Base-by-base conservation (phyloP, 2,888 invertebrate genomes). In the Drosophila rubida region DNA sequence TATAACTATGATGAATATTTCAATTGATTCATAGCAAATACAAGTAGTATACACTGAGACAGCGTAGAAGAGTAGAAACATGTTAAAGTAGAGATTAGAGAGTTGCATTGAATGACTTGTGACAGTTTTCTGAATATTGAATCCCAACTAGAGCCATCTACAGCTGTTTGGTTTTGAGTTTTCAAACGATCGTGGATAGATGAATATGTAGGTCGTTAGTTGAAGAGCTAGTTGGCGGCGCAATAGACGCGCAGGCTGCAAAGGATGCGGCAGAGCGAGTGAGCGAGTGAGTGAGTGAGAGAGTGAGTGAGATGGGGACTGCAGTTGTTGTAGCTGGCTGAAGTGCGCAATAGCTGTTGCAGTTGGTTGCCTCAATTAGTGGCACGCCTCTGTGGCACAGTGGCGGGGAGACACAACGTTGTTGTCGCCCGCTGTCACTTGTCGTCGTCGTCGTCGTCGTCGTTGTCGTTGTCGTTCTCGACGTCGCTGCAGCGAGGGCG, bases 331-430 rank as follows among this genome's bases (percentile, higher is more conserved):
- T 53, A 71, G 50, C 42, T 32, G 76, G 50, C 44, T 32, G 53
- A 54, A 68, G 72, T 78, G 63, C 68, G 51, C 59, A 55, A 46
- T 55, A 62, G 75, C 64, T 62, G 77, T 63, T 77, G 83, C 83
- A 78, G 81, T 71, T 78, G 87, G 86, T 51, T 82, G 82, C 81
- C 87, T 83, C 82, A 86, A 83, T 83, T 82, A 82, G 87, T 86
- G 84, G 82, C 84, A 86, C 87, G 83, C 80, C 63, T 67, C 39
- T 44, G 41, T 61, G 37, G 23, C 37, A 48, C 45, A n/a, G 50
- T 32, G 53, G 30, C 50, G 13, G 32, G 30, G 58, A 59, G 39
- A 53, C 48, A 57, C 19, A 48, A 39, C 45, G 44, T 25, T 42
- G 35, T 39, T 55, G 57, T 51, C 22, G 48, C 27, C 16, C 49